phyloP scores from a whole-genome alignment of 2,113 vertebrate species.

The Oryctolagus cuniculus region mOryCun1.1 NC_091442.1:36045001-36045500 shows the following conservation, averaged over 20 bases:
- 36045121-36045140: not conserved
- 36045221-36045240: not conserved
- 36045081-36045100: not conserved
- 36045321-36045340: constrained; percentile 23
- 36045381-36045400: no score
- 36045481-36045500: no score
- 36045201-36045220: not conserved
- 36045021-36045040: not conserved
- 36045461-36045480: no score
- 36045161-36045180: not conserved
- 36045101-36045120: not conserved
- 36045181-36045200: constrained; percentile 16
- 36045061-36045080: not conserved
- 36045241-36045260: constrained; percentile 29
- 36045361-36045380: no score
- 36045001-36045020: not conserved
- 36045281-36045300: not conserved
- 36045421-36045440: no score
- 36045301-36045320: not conserved
- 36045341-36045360: not conserved
- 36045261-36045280: not conserved
- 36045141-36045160: not conserved
- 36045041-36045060: not conserved
- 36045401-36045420: no score
- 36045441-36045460: no score